Base-by-base conservation (phyloP, 1,140 invertebrate genomes). In the Scylla paramamosain region DNA sequence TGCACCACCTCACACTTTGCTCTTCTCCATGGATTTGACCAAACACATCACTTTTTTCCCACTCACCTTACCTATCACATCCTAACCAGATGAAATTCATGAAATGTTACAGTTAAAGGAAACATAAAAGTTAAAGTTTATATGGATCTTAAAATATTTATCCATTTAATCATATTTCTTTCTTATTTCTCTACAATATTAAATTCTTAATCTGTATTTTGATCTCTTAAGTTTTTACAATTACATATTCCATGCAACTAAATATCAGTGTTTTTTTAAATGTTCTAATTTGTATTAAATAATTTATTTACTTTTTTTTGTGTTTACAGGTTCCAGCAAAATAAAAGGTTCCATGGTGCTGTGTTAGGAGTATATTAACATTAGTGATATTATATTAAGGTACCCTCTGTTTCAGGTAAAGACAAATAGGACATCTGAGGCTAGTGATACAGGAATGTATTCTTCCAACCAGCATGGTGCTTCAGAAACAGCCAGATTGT, bases 351-450 rank as follows among this genome's bases (percentile, higher is more conserved):
- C 52, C 67, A n/a, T 77, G 25, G 67, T 77, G 25, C 67, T 77
- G 67, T 77, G 25, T 7, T 77, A n/a, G 3, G 67, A n/a, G 67
- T 59, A n/a, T 77, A n/a, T 77, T 25, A 3, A n/a, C 20, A 20
- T n/a, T 77, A n/a, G 67, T 77, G n/a, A n/a, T 77, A 77, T 77
- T n/a, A 77, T 77, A 77, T 77, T 77, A 77, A 77, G n/a, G 67
- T 77, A 77, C 67, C 20, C 67, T 77, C 67, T n/a, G 20, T 77
- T 77, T n/a, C 67, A 77, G 67, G 67, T 25, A 25, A n/a, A n/a
- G 20, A n/a, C 67, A 77, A 77, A n/a, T 77, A 77, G 67, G 25
- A n/a, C 67, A 77, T 77, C 67, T n/a, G 67, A 7, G 2, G 6
- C 67, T 77, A 77, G 67, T 6, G 67, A 77, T n/a, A 77, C 67